Percentiles rank a stretch among this genome's conserved stretches.
Evolutionary conservation across 2,888 invertebrate genomes (phyloP).

Genomic region (Yponomeuta evonymella): DNA sequence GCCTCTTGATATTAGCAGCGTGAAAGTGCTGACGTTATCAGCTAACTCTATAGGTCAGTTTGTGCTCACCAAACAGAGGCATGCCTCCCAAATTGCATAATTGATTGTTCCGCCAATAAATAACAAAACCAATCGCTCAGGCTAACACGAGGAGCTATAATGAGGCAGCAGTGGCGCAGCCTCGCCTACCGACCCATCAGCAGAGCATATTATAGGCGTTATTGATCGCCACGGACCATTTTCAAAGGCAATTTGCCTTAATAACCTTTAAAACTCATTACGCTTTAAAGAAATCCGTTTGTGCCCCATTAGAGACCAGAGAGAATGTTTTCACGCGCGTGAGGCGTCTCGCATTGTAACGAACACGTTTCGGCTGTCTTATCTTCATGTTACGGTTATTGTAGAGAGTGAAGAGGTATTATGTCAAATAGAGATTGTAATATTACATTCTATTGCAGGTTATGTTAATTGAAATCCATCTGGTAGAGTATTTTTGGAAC

Average conservation of each 20-base stretch:
- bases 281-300: slow-evolving; percentile 42
- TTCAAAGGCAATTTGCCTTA: slow-evolving; percentile 61
- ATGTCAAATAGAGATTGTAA: slow-evolving; percentile 11
- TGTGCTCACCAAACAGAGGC: background rate
- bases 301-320: slow-evolving; percentile 22
- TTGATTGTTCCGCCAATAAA: slow-evolving; percentile 39
- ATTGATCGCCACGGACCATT: slow-evolving; percentile 46
- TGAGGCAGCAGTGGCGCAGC: slow-evolving; percentile 42
- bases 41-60: background rate
- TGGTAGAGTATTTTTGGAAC: slow-evolving; percentile 2
- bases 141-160: slow-evolving; percentile 51
- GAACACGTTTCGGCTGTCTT: slow-evolving; percentile 20
- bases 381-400: slow-evolving; percentile 41
- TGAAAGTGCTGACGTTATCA: background rate
- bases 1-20: background rate
- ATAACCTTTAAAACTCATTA: slow-evolving; percentile 68
- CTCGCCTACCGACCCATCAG: slow-evolving; percentile 43
- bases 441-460: slow-evolving; percentile 5
- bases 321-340: slow-evolving; percentile 7
- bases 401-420: slow-evolving; percentile 32
- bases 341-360: background rate
- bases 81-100: background rate
- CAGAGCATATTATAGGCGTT: slow-evolving; percentile 49
- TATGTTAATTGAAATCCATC: slow-evolving; percentile 12
- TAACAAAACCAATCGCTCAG: slow-evolving; percentile 51